These are phyloP conservation scores for Lutjanus argentimaculatus DNA, from an alignment of 2,797 vertebrate species.

Conservation along the genomic window DNA sequence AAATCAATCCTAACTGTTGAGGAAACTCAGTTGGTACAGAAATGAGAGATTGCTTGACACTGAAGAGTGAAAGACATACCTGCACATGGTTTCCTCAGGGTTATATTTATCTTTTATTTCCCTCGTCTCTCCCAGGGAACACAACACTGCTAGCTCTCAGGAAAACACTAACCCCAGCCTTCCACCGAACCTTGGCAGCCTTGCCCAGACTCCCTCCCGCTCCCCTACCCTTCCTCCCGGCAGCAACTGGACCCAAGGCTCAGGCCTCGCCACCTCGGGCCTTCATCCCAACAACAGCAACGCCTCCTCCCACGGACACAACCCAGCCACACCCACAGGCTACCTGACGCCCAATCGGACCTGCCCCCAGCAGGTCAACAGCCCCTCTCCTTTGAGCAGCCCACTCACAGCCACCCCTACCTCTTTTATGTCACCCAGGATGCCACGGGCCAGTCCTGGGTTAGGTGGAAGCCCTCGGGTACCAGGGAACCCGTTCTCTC, in stretches of 20 bases:
- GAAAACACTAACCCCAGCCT: constrained; percentile 93
- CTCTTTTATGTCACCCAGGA: constrained; percentile 93
- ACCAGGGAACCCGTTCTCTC: constrained; percentile 92
- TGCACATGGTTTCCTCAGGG: neutral
- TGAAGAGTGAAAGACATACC: neutral
- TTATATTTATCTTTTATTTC: neutral
- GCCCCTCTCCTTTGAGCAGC: constrained; percentile 90
- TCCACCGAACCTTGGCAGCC: constrained; percentile 87
- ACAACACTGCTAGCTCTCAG: constrained; percentile 95
- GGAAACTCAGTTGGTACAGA: neutral
- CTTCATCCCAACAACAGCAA: constrained; percentile 88
- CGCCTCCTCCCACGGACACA: constrained; percentile 80
- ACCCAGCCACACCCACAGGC: constrained; percentile 69
- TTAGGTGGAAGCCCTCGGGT: constrained; percentile 88
- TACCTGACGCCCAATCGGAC: constrained; percentile 91
- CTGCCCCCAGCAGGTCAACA: constrained; percentile 86
- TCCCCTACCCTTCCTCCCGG: constrained; percentile 86
- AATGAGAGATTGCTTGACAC: no score
- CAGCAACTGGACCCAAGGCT: constrained; percentile 86
- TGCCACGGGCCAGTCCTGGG: constrained; percentile 91
- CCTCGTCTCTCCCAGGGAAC: constrained; percentile 88
- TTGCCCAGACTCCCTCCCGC: constrained; percentile 87
- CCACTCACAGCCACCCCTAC: constrained; percentile 90
- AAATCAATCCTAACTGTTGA: neutral
- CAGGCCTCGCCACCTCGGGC: constrained; percentile 74